Evolutionary conservation across 2,113 vertebrate species (phyloP).

Genomic region (Ivindomyrus marchei): DNA sequence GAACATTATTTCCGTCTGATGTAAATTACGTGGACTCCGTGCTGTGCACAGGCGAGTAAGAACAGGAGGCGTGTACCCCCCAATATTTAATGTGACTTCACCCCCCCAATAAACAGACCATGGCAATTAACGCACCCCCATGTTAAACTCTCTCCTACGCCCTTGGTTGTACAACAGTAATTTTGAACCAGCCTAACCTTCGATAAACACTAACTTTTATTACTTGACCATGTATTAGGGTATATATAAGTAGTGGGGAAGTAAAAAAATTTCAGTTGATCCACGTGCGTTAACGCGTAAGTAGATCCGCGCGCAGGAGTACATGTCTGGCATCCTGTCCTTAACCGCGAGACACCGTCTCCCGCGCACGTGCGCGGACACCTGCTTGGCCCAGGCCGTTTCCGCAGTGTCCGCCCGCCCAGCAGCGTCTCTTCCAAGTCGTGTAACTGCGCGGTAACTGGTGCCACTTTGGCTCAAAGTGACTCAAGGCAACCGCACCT

Average conservation of each 20-base stretch:
- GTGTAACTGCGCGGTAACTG: slow-evolving; percentile 29
- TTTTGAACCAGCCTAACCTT: not conserved
- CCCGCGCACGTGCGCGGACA: slow-evolving; percentile 41
- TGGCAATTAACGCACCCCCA: not conserved
- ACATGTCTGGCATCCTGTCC: not conserved
- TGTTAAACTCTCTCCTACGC: not conserved
- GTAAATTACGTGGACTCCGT: not conserved
- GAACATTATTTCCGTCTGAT: not conserved
- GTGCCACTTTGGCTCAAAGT: slow-evolving; percentile 36
- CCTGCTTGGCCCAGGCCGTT: slow-evolving; percentile 39
- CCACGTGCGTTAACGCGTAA: slow-evolving; percentile 12
- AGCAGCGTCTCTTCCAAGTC: not conserved
- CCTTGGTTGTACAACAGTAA: not conserved
- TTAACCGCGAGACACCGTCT: slow-evolving; percentile 14
- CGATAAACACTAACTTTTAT: not conserved
- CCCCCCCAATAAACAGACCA: not conserved
- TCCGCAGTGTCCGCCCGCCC: slow-evolving; percentile 37
- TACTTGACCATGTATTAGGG: not conserved
- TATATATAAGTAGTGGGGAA: not conserved
- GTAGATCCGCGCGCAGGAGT: not conserved
- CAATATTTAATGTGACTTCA: not conserved
- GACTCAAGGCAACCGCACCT: not conserved
- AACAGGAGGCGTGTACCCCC: not conserved
- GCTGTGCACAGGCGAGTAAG: not conserved
- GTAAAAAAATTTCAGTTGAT: no score